Conservation (phyloP, 2,797 vertebrate species). For the Anguilla anguilla region DNA sequence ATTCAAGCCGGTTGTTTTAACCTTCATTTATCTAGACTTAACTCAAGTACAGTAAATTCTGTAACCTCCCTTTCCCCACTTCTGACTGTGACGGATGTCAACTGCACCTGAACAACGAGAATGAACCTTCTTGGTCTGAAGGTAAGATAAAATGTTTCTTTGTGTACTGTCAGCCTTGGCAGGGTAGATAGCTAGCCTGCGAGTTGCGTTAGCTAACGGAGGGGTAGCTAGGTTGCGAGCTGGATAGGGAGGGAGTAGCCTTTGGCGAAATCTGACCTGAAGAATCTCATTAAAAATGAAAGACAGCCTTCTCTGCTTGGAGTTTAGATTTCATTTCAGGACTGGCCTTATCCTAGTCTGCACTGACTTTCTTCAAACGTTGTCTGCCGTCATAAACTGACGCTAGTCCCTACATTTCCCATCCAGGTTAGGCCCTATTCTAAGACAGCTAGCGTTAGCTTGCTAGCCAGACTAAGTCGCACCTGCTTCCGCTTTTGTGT, state of each 20-base stretch:
- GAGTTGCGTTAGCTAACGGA: conserved; percentile 9
- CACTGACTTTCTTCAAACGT: neutral
- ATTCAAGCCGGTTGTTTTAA: conserved; percentile 33
- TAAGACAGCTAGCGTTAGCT: neutral
- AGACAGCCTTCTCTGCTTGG: neutral
- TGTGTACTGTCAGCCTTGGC: conserved; percentile 48
- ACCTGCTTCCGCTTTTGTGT: conserved; percentile 21
- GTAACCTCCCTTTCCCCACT: conserved; percentile 17
- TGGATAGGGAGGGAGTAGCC: neutral
- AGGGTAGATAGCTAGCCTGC: conserved; percentile 9
- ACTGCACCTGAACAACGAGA: conserved; percentile 57
- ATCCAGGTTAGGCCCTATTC: neutral
- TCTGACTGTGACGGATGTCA: conserved; percentile 29
- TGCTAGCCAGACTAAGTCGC: neutral
- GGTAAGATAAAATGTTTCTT: conserved; percentile 53
- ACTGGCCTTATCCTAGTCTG: neutral
- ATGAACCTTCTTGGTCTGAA: conserved; percentile 35
- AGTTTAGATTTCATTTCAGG: conserved; percentile 24
- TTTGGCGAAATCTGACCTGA: conserved; percentile 17
- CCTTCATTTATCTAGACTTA: conserved; percentile 31
- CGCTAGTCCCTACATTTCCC: neutral
- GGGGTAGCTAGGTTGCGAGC: conserved; percentile 18
- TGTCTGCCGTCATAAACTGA: neutral
- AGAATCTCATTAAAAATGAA: conserved; percentile 37
- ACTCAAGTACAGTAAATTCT: conserved; percentile 18